phyloP scores from a whole-genome alignment of 2,888 invertebrate species.

The Hydraecia micacea region DNA sequence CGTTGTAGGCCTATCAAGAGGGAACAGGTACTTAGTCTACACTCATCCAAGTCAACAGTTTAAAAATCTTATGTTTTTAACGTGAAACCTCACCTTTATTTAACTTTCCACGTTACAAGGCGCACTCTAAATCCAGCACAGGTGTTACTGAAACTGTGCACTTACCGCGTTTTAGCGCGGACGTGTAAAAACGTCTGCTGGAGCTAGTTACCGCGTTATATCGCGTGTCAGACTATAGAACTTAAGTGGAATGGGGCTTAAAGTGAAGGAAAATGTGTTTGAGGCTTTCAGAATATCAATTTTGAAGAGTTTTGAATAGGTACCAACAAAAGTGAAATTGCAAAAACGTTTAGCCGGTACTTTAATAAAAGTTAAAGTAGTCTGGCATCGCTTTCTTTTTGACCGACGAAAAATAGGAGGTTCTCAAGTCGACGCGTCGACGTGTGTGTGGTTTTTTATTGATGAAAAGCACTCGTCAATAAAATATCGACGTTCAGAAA shows the following conservation, averaged over 20 bases:
- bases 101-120: constrained; percentile 23
- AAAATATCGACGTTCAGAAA: background rate
- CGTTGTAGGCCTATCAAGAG: background rate
- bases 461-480: no score
- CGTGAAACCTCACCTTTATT: background rate
- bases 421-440: no score
- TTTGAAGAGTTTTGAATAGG: constrained; percentile 12
- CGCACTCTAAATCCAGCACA: constrained; percentile 47
- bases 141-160: constrained; percentile 56
- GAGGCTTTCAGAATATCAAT: constrained; percentile 22
- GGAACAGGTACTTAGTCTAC: background rate
- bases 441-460: no score
- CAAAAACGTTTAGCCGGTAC: background rate
- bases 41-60: background rate
- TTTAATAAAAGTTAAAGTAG: background rate
- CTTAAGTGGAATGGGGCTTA: constrained; percentile 37
- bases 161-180: constrained; percentile 56
- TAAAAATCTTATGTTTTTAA: constrained; percentile 30
- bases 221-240: constrained; percentile 33
- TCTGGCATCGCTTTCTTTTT: background rate
- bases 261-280: constrained; percentile 26
- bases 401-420: no score
- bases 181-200: constrained; percentile 47
- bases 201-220: constrained; percentile 51
- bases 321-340: background rate